phyloP scores from a whole-genome alignment of 2,888 invertebrate genomes.

The Drosophila leonis region DNA sequence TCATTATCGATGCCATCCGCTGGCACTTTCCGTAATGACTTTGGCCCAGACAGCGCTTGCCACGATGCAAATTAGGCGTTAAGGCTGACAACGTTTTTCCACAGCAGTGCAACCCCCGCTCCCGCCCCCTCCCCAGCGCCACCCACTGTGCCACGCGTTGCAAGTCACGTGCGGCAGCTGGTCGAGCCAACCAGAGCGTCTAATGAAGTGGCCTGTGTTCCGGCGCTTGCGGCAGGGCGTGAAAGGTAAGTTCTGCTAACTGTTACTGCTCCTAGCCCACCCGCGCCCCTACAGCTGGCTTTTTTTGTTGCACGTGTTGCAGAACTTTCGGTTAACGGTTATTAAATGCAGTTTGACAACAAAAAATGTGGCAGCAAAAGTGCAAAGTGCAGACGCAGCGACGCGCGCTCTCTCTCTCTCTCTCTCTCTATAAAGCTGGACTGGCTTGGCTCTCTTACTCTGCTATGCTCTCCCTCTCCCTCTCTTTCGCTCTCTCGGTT shows the following conservation, averaged over 20 bases:
- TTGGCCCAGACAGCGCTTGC: slow-evolving; percentile 26
- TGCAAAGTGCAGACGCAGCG: slow-evolving; percentile 68
- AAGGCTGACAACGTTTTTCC: slow-evolving; percentile 12
- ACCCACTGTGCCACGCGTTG: slow-evolving; percentile 6
- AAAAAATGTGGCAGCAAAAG: slow-evolving; percentile 64
- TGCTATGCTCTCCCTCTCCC: background rate
- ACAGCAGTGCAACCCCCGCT: background rate
- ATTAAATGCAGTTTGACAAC: slow-evolving; percentile 77
- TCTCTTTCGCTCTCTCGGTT: background rate
- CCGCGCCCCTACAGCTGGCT: background rate
- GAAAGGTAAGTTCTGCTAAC: slow-evolving; percentile 1
- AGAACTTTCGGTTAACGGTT: slow-evolving; percentile 78
- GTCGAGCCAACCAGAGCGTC: slow-evolving; percentile 59
- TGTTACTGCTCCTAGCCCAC: background rate
- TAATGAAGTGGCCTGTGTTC: slow-evolving; percentile 62
- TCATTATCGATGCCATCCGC: slow-evolving; percentile 64
- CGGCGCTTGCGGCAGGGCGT: slow-evolving; percentile 25
- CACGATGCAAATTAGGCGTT: slow-evolving; percentile 68
- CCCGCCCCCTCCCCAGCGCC: background rate
- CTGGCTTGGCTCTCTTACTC: background rate
- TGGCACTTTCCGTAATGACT: slow-evolving; percentile 66
- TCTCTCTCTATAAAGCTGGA: background rate
- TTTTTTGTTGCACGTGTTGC: slow-evolving; percentile 69
- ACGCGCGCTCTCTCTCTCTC: slow-evolving; percentile 14
- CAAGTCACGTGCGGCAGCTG: slow-evolving; percentile 74